Evolutionary conservation across 2,113 vertebrate genomes (phyloP), one percentile per base, ranked within the genome.

Genomic region (Aegotheles bennettii): DNA sequence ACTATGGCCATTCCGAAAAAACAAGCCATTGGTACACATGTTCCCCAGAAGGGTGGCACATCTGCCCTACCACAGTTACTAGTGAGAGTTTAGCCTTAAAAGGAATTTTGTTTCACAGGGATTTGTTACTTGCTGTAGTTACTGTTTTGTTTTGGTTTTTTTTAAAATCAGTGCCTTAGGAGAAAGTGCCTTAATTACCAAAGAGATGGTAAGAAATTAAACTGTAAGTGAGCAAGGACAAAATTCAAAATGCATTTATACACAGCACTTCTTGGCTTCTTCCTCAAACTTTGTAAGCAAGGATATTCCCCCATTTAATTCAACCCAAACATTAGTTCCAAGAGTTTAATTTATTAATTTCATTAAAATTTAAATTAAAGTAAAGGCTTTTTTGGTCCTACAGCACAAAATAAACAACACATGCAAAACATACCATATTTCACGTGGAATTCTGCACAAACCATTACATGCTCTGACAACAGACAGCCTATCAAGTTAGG

Each of bases 21-120:
- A 21, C 8, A 65, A 73, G 31, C 40, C 45, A 35, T 3, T 31
- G 47, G 15, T 40, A 45, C 16, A 54, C 0, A 0, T 1, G 1
- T 4, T 61, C 10, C 18, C 15, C 48, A n/a, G 40, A 82, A 47
- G 13, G 9, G 38, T 3, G 60, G 16, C 17, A 50, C 14, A n/a
- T 23, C 38, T 47, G 24, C 40, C 13, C 40, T 42, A 33, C 11
- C 6, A 20, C 0, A 50, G 51, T 83, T 65, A 91, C 25, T 53
- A 65, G 50, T 25, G 24, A 80, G 6, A 65, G 23, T 35, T 83
- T 51, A 76, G 69, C 8, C 11, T 57, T 36, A 65, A 68, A 85
- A 83, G 31, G 33, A 71, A 75, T 5, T 28, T 48, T 57, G 56
- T 77, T 90, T 83, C 53, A 73, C 20, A 31, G 18, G 8, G 3